phyloP scores from a whole-genome alignment of 2,888 invertebrate species.

The Abrostola triplasia region DNA sequence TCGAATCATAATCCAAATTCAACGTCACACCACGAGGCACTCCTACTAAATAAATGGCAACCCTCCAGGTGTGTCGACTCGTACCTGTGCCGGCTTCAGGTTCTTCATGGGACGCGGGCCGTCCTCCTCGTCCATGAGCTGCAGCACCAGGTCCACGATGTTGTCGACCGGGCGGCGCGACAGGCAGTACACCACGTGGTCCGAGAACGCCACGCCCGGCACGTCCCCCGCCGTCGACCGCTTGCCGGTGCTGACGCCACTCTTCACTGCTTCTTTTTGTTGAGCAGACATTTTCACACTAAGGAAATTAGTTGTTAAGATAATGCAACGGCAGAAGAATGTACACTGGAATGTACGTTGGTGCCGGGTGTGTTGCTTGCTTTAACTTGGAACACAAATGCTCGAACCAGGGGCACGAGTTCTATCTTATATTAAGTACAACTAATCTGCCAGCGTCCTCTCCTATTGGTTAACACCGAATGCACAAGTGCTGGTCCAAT shows the following conservation, averaged over 20 bases:
- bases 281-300: not conserved
- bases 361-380: too few species aligned
- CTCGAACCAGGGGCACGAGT: too few species aligned
- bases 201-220: not conserved
- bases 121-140: conserved; percentile 55
- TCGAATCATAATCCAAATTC: not conserved
- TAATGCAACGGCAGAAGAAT: not conserved
- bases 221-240: not conserved
- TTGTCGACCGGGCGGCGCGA: not conserved
- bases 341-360: not conserved
- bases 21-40: not conserved
- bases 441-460: too few species aligned
- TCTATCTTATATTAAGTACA: too few species aligned
- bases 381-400: too few species aligned
- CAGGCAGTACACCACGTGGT: conserved; percentile 10
- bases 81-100: conserved; percentile 59
- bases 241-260: not conserved
- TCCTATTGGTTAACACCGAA: too few species aligned
- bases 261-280: not conserved
- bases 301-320: not conserved
- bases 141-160: conserved; percentile 32
- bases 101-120: conserved; percentile 63
- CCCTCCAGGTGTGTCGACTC: not conserved
- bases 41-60: not conserved
- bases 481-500: too few species aligned